phyloP scores from a whole-genome alignment of 2,888 invertebrate genomes.

The Lasioglossum lativentre region DNA sequence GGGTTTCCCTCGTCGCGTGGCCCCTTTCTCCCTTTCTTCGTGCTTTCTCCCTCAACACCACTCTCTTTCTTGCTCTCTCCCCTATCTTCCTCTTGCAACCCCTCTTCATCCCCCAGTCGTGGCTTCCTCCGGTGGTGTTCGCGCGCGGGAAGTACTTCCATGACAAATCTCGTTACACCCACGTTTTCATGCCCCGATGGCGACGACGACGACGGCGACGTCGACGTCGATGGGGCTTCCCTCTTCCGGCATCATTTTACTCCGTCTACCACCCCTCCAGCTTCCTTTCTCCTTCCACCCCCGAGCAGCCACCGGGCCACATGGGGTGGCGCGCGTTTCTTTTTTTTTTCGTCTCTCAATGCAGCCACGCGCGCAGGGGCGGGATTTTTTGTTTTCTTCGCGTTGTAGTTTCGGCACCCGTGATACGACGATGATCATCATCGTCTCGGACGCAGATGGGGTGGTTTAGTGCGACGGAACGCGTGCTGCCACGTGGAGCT shows the following conservation, averaged over 20 bases:
- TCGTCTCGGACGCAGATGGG: background rate
- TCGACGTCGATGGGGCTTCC: slow-evolving; percentile 72
- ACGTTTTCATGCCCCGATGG: slow-evolving; percentile 75
- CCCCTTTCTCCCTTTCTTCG: slow-evolving; percentile 11
- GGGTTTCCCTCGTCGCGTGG: slow-evolving; percentile 51
- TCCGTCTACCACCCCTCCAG: background rate
- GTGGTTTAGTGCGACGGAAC: background rate
- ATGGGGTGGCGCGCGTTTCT: background rate
- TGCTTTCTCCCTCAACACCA: slow-evolving; percentile 11
- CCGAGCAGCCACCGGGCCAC: slow-evolving; percentile 3
- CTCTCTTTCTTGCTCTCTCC: background rate
- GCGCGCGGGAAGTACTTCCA: slow-evolving; percentile 75
- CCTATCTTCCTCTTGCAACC: background rate
- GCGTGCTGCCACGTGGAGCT: background rate
- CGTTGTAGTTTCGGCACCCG: background rate
- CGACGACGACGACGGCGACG: slow-evolving; percentile 47
- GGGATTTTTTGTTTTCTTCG: background rate
- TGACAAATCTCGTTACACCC: slow-evolving; percentile 81
- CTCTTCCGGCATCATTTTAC: slow-evolving; percentile 39
- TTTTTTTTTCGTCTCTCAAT: slow-evolving; percentile 11
- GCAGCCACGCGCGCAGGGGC: background rate
- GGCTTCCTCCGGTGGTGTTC: slow-evolving; percentile 16
- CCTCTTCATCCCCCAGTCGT: slow-evolving; percentile 11
- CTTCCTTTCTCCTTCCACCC: background rate
- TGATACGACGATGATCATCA: background rate